Percentiles rank a stretch among this genome's conserved stretches.
Evolutionary conservation across 2,797 vertebrate species (phyloP).

Genomic region (Coregonus ussuriensis): DNA sequence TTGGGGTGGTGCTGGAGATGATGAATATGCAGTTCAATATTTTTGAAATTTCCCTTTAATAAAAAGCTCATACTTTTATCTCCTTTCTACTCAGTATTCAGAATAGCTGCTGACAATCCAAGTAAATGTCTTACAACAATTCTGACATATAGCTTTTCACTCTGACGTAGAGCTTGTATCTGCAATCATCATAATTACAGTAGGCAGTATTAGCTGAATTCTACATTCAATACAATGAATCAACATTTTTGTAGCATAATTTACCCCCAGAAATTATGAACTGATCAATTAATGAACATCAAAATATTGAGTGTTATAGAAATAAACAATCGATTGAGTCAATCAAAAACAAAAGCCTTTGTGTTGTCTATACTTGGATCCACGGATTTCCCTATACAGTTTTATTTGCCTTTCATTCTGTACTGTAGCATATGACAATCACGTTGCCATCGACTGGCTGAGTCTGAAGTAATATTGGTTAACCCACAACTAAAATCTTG

Average conservation of each 20-base stretch:
- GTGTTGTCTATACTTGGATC: too few relatives aligned
- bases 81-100: slow-evolving; percentile 21
- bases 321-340: too few relatives aligned
- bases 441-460: neutral
- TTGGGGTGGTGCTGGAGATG: too few relatives aligned
- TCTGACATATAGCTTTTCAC: slow-evolving; percentile 23
- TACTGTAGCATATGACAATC: slow-evolving; percentile 5
- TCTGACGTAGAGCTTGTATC: slow-evolving; percentile 13
- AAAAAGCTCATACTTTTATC: slow-evolving; percentile 30
- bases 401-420: neutral
- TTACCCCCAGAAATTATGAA: too few relatives aligned
- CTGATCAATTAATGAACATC: too few relatives aligned
- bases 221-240: slow-evolving; percentile 51
- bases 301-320: too few relatives aligned
- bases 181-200: slow-evolving; percentile 19
- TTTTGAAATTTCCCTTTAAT: too few relatives aligned
- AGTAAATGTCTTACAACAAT: neutral
- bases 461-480: too few relatives aligned
- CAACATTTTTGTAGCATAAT: too few relatives aligned
- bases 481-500: too few relatives aligned
- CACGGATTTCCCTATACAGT: slow-evolving; percentile 1
- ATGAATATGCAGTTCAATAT: too few relatives aligned
- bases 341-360: too few relatives aligned
- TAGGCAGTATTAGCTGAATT: slow-evolving; percentile 74
- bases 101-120: neutral